Conservation (phyloP, 2,797 vertebrate species). For the Xenentodon cancila region DNA sequence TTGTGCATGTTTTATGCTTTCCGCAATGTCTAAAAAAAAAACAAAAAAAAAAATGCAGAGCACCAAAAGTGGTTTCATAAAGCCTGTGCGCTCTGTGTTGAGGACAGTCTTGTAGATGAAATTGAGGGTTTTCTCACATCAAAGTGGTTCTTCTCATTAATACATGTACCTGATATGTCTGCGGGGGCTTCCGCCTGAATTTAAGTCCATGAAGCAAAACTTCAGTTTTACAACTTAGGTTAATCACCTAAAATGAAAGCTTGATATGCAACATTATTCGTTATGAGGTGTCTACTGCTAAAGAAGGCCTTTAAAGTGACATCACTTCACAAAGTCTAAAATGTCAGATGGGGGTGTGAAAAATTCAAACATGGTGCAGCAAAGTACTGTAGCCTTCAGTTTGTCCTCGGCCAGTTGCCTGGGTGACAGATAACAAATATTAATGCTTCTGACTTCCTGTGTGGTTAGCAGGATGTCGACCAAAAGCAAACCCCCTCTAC, state of each 20-base stretch:
- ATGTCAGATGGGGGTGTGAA: neutral
- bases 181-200: neutral
- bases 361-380: neutral
- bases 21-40: neutral
- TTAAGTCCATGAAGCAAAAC: neutral
- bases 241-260: neutral
- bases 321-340: neutral
- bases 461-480: constrained; percentile 45
- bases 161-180: too few species aligned
- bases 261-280: neutral
- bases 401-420: constrained; percentile 29
- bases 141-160: neutral
- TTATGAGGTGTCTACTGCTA: neutral
- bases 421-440: constrained; percentile 55
- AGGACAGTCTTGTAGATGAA: neutral
- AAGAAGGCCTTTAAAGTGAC: neutral
- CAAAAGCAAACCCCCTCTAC: constrained; percentile 7
- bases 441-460: constrained; percentile 58
- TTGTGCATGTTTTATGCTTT: neutral
- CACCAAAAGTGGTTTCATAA: neutral
- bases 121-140: neutral
- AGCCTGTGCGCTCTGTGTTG: neutral
- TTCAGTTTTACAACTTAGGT: neutral
- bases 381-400: neutral
- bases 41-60: neutral